These are phyloP conservation scores for Pentalonia nigronervosa DNA, from an alignment of 1,140 invertebrate species.

Conservation along the genomic window DNA sequence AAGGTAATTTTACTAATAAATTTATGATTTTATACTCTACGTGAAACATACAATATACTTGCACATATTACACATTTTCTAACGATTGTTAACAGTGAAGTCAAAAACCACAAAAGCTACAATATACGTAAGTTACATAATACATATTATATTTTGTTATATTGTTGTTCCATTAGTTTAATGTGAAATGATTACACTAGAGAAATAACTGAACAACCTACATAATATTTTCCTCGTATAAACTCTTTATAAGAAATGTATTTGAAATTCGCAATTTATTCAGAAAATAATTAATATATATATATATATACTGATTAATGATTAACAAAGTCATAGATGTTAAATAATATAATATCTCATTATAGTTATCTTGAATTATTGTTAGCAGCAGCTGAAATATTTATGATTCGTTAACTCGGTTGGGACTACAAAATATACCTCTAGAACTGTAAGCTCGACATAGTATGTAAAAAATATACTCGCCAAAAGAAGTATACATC, in stretches of 20 bases:
- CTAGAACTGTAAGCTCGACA: no score
- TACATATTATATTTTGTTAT: not conserved
- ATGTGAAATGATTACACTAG: not conserved
- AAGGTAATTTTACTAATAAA: not conserved
- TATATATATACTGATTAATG: not conserved
- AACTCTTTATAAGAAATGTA: not conserved
- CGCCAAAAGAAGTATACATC: not conserved
- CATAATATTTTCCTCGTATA: not conserved
- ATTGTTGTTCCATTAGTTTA: not conserved
- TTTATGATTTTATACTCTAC: not conserved
- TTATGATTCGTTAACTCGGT: not conserved
- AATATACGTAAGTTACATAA: not conserved
- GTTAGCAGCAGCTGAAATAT: not conserved
- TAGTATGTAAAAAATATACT: no score
- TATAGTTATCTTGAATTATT: not conserved
- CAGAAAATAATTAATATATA: not conserved
- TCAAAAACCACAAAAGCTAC: not conserved
- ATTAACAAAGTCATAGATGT: not conserved
- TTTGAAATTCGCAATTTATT: not conserved
- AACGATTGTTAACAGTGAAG: not conserved
- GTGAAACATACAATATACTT: not conserved
- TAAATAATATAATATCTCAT: not conserved
- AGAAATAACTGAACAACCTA: not conserved
- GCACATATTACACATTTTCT: not conserved
- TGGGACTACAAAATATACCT: not conserved